Base-by-base conservation (phyloP, 2,797 vertebrate species). In the Gorsachius magnificus region DNA sequence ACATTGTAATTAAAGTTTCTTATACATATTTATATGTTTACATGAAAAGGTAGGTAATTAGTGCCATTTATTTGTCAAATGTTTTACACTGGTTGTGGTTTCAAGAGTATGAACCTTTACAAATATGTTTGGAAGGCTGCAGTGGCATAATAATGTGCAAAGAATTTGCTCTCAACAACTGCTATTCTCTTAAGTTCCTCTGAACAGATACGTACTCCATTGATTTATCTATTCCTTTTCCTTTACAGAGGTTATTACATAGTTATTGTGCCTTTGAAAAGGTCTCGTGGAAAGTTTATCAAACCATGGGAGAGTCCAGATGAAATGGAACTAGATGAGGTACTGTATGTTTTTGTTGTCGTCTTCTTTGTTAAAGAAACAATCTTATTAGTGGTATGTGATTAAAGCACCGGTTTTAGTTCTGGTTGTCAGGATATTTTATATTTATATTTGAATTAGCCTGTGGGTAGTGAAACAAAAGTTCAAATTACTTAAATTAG, bases 271-370 rank as follows among this genome's bases (percentile, higher is more conserved):
- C 99, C 99, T 96, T 98, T 99, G 97, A 99, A 99, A 98, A 99
- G 99, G 94, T 99, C 99, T 96, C 99, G 99, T 70, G 99, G 99
- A 88, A 99, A 99, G 97, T 99, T 99, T 97, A 97, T 99, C 97
- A 99, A 99, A 97, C 99, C 98, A 24, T 99, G 99, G 99, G 99
- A 99, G 94, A 99, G 97, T 97, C 99, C 99, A 3, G 99, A 99
- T 94, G 99, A 99, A 97, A 99, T 99, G 99, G 99, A 99, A 97
- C 97, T 99, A 95, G 99, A 99, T 94, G 99, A 99, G 99, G 99
- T 99, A 98, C 91, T 58, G 60, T 94, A 48, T 78, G 16, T 16
- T 48, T 87, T 80, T 90, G 12, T 79, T 94, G 45, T n/a, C 17
- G 16, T 10, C 20, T 86, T 91, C 71, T 88, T 84, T 84, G 68